Evolutionary conservation across 2,113 vertebrate species (phyloP), one percentile per base, ranked within the genome.

Genomic region (Benitochromis conjunctus): DNA sequence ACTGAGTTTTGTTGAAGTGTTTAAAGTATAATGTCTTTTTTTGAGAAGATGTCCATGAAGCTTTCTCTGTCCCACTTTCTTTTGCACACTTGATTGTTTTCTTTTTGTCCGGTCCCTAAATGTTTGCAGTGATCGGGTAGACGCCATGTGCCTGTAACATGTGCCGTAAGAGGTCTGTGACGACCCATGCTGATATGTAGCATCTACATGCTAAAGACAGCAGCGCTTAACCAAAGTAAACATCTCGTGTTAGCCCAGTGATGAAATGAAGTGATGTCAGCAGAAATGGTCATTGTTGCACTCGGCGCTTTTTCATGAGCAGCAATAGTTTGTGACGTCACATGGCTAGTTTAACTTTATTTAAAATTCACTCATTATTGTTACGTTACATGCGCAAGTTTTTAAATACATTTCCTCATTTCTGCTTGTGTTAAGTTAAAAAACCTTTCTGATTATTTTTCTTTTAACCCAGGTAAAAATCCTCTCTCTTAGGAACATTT

Each of bases 261-360:
- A 82, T 91, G 86, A 93, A 71, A 82, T 80, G 83, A 83, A 77
- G 86, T 84, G 94, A 95, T 83, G 89, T 94, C 94, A 92, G 2
- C 9, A 34, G n/a, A 69, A 85, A 5, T 38, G 6, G 71, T 9
- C 60, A 29, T 85, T 90, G 88, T 94, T 54, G 21, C 81, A 90
- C 81, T 87, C 92, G 36, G 53, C 91, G 74, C 85, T 80, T 85
- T 77, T 76, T 86, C 78, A 79, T 76, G 58, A 94, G 79, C 34
- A 88, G 79, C 74, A 74, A 13, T 2, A 14, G 41, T 85, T 88
- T 87, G 48, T 94, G 91, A 94, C 92, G 74, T 94, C 91, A 90
- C 88, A 87, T 84, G 80, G 89, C 84, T 84, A 77, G 60, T 82
- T 86, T 62, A 7, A 51, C n/a, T 76, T 51, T 51, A 19, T 76